Percentiles rank a stretch among this genome's conserved stretches.
Conservation (phyloP, 2,113 vertebrate genomes). For the Ctenodactylus gundi region DNA sequence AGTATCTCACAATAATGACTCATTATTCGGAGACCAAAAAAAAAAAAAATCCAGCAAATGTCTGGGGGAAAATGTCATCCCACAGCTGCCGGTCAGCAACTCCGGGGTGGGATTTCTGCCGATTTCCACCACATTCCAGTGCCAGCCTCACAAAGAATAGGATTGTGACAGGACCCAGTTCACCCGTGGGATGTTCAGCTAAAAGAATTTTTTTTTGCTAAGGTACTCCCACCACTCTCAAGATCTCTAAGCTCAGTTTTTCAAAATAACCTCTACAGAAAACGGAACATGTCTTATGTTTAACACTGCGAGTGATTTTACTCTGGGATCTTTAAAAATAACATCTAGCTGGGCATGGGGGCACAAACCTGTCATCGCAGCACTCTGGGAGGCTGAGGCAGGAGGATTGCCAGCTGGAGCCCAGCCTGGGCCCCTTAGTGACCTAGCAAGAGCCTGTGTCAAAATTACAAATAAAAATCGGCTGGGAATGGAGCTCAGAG, state of each 20-base stretch:
- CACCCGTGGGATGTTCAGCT: slow-evolving; percentile 76
- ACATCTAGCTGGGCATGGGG: neutral
- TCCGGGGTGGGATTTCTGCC: slow-evolving; percentile 72
- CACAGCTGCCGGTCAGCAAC: slow-evolving; percentile 79
- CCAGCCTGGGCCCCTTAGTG: too few relatives aligned
- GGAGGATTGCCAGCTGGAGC: too few relatives aligned
- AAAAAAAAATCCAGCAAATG: slow-evolving; percentile 77
- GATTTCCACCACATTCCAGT: slow-evolving; percentile 79
- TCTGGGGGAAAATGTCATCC: slow-evolving; percentile 86
- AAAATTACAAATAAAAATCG: too few relatives aligned
- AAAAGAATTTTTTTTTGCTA: slow-evolving; percentile 70
- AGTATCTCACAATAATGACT: slow-evolving; percentile 81
- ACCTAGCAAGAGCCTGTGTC: too few relatives aligned
- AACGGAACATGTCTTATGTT: slow-evolving; percentile 7
- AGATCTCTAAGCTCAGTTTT: slow-evolving; percentile 40
- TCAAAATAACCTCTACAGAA: neutral
- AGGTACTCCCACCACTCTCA: slow-evolving; percentile 77
- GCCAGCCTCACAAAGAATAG: slow-evolving; percentile 78
- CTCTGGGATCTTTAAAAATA: neutral
- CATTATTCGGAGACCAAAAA: slow-evolving; percentile 82
- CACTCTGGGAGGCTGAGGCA: too few relatives aligned
- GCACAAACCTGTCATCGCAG: too few relatives aligned
- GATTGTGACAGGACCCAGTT: slow-evolving; percentile 76
- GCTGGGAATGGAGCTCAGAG: too few relatives aligned
- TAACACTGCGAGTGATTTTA: neutral